Evolutionary conservation across 2,888 invertebrate genomes (phyloP).

Genomic region (Antitype chi): DNA sequence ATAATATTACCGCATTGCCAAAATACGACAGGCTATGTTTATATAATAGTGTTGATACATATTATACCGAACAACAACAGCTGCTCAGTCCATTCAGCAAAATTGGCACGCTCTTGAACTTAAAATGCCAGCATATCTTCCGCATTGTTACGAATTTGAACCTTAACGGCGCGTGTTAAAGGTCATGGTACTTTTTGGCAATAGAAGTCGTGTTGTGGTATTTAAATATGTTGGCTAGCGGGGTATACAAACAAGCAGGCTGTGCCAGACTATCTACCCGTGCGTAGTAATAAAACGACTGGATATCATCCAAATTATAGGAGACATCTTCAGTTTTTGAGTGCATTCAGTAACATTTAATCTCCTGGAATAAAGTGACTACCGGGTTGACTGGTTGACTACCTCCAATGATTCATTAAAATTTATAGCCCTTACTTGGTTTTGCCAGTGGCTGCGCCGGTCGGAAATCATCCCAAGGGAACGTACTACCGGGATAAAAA

Average conservation of each 20-base stretch:
- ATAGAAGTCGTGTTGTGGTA: constrained; percentile 50
- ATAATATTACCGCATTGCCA: constrained; percentile 41
- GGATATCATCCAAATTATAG: constrained; percentile 76
- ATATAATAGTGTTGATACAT: constrained; percentile 51
- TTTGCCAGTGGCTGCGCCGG: too few relatives aligned
- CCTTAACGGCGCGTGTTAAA: constrained; percentile 65
- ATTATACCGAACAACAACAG: constrained; percentile 65
- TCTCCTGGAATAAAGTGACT: constrained; percentile 11
- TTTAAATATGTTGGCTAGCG: constrained; percentile 69
- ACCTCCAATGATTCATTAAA: not conserved
- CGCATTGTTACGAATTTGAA: constrained; percentile 57
- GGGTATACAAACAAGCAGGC: constrained; percentile 67
- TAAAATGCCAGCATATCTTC: constrained; percentile 51
- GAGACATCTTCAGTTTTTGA: constrained; percentile 67
- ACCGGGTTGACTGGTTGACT: not conserved
- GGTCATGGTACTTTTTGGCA: constrained; percentile 47
- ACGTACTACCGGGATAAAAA: too few relatives aligned
- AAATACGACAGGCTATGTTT: constrained; percentile 44
- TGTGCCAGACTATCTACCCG: constrained; percentile 78
- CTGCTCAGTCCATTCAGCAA: constrained; percentile 68
- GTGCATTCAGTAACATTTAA: constrained; percentile 50
- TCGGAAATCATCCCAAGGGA: too few relatives aligned
- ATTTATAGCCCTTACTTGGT: not conserved
- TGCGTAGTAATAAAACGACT: constrained; percentile 78
- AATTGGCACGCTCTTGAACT: constrained; percentile 71